Base-by-base conservation (phyloP, 1,140 invertebrate species). In the Sycophila sp. region DNA sequence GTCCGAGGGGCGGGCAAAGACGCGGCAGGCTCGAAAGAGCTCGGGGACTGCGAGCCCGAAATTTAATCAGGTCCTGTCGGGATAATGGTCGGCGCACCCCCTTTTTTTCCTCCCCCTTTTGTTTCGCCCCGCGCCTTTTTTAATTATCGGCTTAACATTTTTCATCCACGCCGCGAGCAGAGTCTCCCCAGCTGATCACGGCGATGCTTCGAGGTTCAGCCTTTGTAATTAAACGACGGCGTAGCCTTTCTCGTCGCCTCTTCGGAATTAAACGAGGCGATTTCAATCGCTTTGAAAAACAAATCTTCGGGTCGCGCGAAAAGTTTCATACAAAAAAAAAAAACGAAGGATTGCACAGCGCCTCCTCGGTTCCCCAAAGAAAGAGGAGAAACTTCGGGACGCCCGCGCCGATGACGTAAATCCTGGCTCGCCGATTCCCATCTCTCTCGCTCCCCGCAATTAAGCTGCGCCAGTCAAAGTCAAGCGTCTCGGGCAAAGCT, bases 401-500 rank as follows among this genome's bases (percentile, higher is more conserved):
- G n/a, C n/a, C n/a, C n/a, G n/a, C n/a, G n/a, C 15, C 42, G 42
- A 47, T 47, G 42, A 47, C 42, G 42, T 47, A 47, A 47, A 47
- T 17, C 6, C n/a, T 7, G n/a, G 7, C 42, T 19, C n/a, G 42
- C 6, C 24, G 42, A 47, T 47, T 47, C 19, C 42, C 17, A 47
- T 47, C 42, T 47, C 19, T 22, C 17, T 15, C 11, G 8, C n/a
- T 40, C 42, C 53, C 17, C 11, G 24, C 24, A 24, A 59, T 55
- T 59, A 38, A 59, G 36, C 36, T 40, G 56, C 32, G 19, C 38
- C 64, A 67, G 68, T 65, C 51, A 58, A 58, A 58, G 28, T 67
- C 26, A 55, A 67, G 38, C 26, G 56, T 55, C 70, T 69, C 34
- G 26, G 68, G 36, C 49, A 56, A 63, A 63, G 49, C 56, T 70